phyloP scores from a whole-genome alignment of 2,888 invertebrate genomes.

The Ophion costatus region DNA sequence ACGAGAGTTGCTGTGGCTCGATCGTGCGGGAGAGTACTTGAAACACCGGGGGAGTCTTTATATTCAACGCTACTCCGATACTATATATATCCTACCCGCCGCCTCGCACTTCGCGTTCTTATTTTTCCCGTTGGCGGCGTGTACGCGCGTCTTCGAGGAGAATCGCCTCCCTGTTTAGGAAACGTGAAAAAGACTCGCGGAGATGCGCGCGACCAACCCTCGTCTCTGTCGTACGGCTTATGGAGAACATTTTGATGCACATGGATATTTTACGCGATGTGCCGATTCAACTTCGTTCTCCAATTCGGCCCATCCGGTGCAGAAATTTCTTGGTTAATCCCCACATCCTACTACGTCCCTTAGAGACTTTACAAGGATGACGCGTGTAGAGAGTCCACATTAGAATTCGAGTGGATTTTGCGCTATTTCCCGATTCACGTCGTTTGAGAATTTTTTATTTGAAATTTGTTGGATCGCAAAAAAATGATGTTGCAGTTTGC shows the following conservation, averaged over 20 bases:
- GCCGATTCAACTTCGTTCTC: neutral
- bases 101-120: constrained; percentile 35
- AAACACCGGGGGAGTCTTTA: constrained; percentile 58
- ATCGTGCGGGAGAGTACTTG: constrained; percentile 58
- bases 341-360: too few species aligned
- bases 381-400: too few species aligned
- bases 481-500: too few species aligned
- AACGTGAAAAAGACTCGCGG: constrained; percentile 44
- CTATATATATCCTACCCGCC: constrained; percentile 19
- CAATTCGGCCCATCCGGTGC: too few species aligned
- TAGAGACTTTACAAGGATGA: too few species aligned
- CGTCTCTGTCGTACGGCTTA: constrained; percentile 6
- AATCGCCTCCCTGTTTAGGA: constrained; percentile 58
- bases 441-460: too few species aligned
- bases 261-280: neutral
- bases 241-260: constrained; percentile 14
- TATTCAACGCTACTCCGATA: constrained; percentile 51
- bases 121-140: constrained; percentile 29
- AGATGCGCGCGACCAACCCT: constrained; percentile 39
- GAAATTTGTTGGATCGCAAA: too few species aligned
- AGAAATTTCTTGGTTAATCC: too few species aligned
- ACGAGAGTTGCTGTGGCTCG: constrained; percentile 28
- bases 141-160: constrained; percentile 43
- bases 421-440: too few species aligned
- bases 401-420: too few species aligned